These are phyloP conservation scores for Drosophila equinoxialis DNA, from an alignment of 1,140 invertebrate genomes.

Conservation along the genomic window DNA sequence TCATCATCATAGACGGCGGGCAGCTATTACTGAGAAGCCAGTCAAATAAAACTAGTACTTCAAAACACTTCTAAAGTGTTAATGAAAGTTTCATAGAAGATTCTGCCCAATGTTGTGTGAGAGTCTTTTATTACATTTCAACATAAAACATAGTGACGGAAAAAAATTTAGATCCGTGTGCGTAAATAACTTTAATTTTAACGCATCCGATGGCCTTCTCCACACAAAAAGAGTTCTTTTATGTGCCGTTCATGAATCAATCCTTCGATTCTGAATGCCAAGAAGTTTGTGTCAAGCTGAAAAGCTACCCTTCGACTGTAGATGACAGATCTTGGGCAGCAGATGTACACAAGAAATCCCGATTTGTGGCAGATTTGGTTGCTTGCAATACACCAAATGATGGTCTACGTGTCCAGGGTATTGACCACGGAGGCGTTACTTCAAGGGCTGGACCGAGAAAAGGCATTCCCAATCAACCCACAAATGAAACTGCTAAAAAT, in stretches of 20 bases:
- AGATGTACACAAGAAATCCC: constrained; percentile 62
- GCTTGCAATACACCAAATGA: constrained; percentile 52
- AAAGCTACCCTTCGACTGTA: constrained; percentile 68
- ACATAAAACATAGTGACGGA: too few relatives aligned
- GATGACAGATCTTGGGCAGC: constrained; percentile 74
- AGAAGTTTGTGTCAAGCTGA: constrained; percentile 65
- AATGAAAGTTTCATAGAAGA: too few relatives aligned
- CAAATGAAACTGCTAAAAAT: neutral
- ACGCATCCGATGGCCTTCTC: constrained; percentile 37
- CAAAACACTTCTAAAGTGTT: too few relatives aligned
- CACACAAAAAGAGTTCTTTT: constrained; percentile 75
- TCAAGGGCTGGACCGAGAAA: too few relatives aligned
- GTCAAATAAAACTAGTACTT: too few relatives aligned
- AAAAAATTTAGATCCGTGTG: too few relatives aligned
- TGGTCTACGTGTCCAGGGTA: neutral
- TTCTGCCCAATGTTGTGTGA: too few relatives aligned
- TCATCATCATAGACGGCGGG: too few relatives aligned
- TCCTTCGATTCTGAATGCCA: constrained; percentile 48
- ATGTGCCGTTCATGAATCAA: constrained; percentile 72
- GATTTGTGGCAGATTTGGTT: constrained; percentile 69
- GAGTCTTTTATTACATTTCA: too few relatives aligned
- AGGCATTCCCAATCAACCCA: neutral
- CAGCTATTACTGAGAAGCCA: too few relatives aligned
- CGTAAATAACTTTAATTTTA: too few relatives aligned
- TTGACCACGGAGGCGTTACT: neutral